phyloP scores from a whole-genome alignment of 2,113 vertebrate species.

The Candoia aspera region DNA sequence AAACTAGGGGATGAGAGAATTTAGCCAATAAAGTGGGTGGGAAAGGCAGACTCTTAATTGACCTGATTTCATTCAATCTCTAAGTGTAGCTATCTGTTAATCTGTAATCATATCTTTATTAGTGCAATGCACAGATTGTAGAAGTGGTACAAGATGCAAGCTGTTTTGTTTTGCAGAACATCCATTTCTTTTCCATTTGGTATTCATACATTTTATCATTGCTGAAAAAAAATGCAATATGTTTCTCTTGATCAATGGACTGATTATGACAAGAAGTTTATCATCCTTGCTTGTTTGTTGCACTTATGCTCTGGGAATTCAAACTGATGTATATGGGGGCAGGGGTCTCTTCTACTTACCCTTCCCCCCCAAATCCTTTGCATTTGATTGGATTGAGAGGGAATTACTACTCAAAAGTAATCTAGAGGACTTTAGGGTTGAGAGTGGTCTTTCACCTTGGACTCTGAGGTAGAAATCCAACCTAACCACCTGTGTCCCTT shows the following conservation, averaged over 20 bases:
- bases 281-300: not conserved
- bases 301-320: not conserved
- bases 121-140: not conserved
- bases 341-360: not conserved
- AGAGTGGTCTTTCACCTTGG: not conserved
- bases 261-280: not conserved
- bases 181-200: not conserved
- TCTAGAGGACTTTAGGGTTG: not conserved
- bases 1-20: not conserved
- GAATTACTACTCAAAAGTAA: not conserved
- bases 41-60: not conserved
- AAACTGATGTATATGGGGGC: not conserved
- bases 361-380: not conserved
- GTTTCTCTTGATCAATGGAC: not conserved
- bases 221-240: not conserved
- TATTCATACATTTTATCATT: not conserved
- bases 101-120: slow-evolving; percentile 46
- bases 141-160: not conserved
- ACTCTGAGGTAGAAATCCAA: not conserved
- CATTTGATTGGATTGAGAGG: not conserved
- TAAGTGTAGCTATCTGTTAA: slow-evolving; percentile 11
- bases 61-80: not conserved
- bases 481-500: not conserved
- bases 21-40: slow-evolving; percentile 15
- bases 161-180: not conserved